Evolutionary conservation across 2,888 invertebrate genomes (phyloP), one percentile per base, ranked within the genome.

Genomic region (Mycalesis mineus): DNA sequence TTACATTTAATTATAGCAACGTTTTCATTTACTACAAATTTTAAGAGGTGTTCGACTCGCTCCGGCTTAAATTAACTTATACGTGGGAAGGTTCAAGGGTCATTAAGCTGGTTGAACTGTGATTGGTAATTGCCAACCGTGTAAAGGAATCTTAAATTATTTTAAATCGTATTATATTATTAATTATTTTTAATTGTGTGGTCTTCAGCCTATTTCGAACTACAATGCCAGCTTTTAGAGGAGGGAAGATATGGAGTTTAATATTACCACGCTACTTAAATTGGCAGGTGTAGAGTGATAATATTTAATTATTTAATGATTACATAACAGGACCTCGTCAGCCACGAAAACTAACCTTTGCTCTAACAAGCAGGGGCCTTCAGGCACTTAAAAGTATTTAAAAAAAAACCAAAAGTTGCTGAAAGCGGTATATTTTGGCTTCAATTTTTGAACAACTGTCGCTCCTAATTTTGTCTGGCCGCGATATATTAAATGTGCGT

Each of bases 1-100:
- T 72, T 70, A 71, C 69, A 71, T 70, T 73, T 69, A 72, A 72
- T 72, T 71, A 74, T 70, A 68, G 65, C 57, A 51, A 61, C 65
- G 64, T 59, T 61, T 68, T 69, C 70, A 71, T 72, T 71, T 68
- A 66, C 65, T 68, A 56, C 64, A 68, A 67, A 66, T 68, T 64
- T 66, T 67, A 67, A 45, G 45, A 45, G 45, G 31, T 31, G 61
- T 51, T 55, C 45, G 29, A 51, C 40, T 33, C 28, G 33, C 44
- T 41, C 37, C 51, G 40, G 15, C 45, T 61, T 61, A 39, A 55
- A 61, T 55, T 50, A 44, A 55, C 31, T 55, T 49, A 29, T 28
- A 49, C 39, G 53, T 49, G 42, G 14, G 47, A 57, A 33, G 45
- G 54, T 33, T 40, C 13, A 13, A 6, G 40, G 36, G 36, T 17